Percentiles rank a stretch among this genome's conserved stretches.
Conservation (phyloP, 2,113 vertebrate species). For the Rynchops niger region DNA sequence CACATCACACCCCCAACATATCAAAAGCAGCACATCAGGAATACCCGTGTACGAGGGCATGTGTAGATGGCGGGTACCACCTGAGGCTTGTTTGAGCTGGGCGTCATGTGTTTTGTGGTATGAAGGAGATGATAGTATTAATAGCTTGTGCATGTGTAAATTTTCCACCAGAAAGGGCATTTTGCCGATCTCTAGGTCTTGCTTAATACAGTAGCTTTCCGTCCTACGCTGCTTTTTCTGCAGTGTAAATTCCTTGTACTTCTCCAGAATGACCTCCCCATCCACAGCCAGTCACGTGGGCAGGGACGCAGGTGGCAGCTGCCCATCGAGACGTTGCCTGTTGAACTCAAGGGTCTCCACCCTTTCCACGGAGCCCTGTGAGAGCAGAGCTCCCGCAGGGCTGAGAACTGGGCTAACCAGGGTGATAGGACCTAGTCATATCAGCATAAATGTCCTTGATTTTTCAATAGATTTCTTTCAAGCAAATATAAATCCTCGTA, state of each 20-base stretch:
- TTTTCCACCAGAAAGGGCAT: neutral
- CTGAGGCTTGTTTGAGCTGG: neutral
- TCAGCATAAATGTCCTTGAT: neutral
- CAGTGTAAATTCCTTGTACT: neutral
- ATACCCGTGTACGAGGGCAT: neutral
- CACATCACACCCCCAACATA: neutral
- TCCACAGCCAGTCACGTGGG: rapidly evolving
- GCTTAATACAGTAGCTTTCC: neutral
- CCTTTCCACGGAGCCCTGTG: neutral
- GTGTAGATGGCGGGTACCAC: neutral
- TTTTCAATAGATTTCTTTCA: neutral
- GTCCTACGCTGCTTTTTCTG: neutral
- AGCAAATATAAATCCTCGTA: neutral
- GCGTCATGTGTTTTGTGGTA: rapidly evolving
- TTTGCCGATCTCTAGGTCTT: neutral
- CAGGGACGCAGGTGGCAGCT: neutral
- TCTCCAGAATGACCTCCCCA: neutral
- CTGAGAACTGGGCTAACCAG: neutral
- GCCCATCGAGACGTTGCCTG: neutral
- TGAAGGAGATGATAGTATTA: neutral
- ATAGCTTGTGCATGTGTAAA: neutral
- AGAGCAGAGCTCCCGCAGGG: neutral
- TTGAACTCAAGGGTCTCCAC: neutral
- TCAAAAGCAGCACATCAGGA: neutral
- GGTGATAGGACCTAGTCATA: neutral